Percentiles rank a stretch among this genome's conserved stretches.
Evolutionary conservation across 2,113 vertebrate genomes (phyloP).

Genomic region (Paramormyrops kingsleyae): DNA sequence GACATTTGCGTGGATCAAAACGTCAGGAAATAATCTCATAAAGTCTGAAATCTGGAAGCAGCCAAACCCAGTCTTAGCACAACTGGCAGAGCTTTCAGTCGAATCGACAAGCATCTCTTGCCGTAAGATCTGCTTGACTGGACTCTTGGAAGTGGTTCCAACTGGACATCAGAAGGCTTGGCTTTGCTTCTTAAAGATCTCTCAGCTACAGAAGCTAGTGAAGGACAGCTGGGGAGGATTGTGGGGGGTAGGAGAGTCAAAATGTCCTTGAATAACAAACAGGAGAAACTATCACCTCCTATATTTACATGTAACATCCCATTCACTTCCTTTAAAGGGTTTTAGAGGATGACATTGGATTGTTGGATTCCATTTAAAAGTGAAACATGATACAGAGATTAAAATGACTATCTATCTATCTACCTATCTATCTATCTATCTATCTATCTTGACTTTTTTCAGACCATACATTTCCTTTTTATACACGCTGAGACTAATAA

Average conservation of each 20-base stretch:
- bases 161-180: not conserved
- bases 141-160: not conserved
- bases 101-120: not conserved
- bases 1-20: not conserved
- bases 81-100: not conserved
- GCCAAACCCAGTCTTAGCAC: not conserved
- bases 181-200: not conserved
- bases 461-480: not conserved
- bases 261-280: slow-evolving; percentile 7
- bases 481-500: not conserved
- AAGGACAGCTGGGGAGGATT: slow-evolving; percentile 4
- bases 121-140: not conserved
- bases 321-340: not conserved
- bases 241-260: not conserved
- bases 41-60: not conserved
- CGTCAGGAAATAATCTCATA: not conserved
- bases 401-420: not conserved
- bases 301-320: not conserved
- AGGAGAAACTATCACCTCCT: not conserved
- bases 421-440: too few species aligned
- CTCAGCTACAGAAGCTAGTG: not conserved
- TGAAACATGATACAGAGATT: not conserved
- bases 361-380: not conserved
- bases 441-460: not conserved
- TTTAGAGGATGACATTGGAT: not conserved